These are phyloP conservation scores for Zaprionus ghesquierei DNA, from an alignment of 1,140 invertebrate genomes.

Conservation along the genomic window DNA sequence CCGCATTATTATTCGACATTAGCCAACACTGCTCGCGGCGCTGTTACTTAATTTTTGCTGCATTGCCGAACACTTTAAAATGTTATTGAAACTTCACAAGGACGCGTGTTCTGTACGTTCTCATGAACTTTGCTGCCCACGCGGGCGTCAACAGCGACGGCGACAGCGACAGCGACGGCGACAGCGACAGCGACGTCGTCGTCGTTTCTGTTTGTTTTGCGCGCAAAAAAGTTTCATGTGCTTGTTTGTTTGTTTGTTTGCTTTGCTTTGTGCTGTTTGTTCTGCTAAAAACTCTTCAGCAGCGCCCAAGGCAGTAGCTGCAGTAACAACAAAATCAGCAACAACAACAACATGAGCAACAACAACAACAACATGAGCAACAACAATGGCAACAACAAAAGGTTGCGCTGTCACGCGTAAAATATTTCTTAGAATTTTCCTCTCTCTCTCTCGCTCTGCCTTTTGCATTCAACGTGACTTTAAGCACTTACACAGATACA, in stretches of 20 bases:
- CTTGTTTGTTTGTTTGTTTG: constrained; percentile 60
- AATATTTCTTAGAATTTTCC: constrained; percentile 74
- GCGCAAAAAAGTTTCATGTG: constrained; percentile 38
- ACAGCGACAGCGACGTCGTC: background rate
- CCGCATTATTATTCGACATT: no score
- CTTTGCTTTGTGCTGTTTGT: constrained; percentile 59
- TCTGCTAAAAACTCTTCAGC: constrained; percentile 61
- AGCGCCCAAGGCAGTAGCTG: constrained; percentile 46
- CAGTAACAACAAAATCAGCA: constrained; percentile 10
- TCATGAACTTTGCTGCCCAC: constrained; percentile 17
- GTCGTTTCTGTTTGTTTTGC: constrained; percentile 39
- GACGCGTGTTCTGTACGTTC: constrained; percentile 26
- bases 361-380: no score
- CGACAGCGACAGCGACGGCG: background rate
- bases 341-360: constrained; percentile 3
- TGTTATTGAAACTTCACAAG: constrained; percentile 41
- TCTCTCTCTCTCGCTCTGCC: no score
- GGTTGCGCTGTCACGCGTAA: constrained; percentile 69
- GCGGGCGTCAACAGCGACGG: background rate
- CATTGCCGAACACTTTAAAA: constrained; percentile 14
- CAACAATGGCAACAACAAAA: constrained; percentile 43
- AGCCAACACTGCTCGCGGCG: constrained; percentile 11
- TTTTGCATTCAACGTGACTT: constrained; percentile 71
- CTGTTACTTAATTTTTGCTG: background rate
- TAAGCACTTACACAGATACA: constrained; percentile 25